phyloP scores from a whole-genome alignment of 2,113 vertebrate genomes.

The Onychostruthus taczanowskii region DNA sequence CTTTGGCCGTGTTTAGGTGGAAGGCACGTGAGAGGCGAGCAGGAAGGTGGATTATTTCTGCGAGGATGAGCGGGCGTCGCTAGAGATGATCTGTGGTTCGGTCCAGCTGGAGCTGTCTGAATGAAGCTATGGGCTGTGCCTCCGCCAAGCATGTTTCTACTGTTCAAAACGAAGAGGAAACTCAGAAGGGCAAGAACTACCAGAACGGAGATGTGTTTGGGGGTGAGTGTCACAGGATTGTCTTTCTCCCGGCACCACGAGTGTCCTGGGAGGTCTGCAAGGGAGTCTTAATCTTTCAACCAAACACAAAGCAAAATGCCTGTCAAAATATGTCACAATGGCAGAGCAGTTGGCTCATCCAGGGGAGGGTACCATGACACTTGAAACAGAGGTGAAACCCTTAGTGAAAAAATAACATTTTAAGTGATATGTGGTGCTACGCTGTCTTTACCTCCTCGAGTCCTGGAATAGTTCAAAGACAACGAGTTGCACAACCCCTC shows the following conservation, averaged over 20 bases:
- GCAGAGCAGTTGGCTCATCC: neutral
- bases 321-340: neutral
- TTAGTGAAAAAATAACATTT: neutral
- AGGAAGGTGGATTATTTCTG: constrained; percentile 55
- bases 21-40: neutral
- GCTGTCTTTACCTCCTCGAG: neutral
- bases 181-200: constrained; percentile 93
- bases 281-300: neutral
- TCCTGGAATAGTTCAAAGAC: neutral
- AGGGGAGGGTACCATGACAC: neutral
- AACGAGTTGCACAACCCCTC: neutral
- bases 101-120: constrained; percentile 81
- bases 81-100: constrained; percentile 86
- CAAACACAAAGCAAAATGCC: neutral
- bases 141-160: constrained; percentile 99
- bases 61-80: constrained; percentile 54
- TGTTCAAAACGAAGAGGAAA: constrained; percentile 97
- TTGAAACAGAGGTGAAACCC: neutral
- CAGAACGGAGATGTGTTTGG: constrained; percentile 97
- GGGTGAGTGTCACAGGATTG: constrained; percentile 77
- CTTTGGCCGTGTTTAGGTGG: constrained; percentile 48
- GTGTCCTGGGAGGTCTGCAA: neutral
- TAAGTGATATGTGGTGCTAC: neutral
- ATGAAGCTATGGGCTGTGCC: constrained; percentile 99
- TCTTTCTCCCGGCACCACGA: neutral